Base-by-base conservation (phyloP, 2,113 vertebrate species). In the Pionites leucogaster region DNA sequence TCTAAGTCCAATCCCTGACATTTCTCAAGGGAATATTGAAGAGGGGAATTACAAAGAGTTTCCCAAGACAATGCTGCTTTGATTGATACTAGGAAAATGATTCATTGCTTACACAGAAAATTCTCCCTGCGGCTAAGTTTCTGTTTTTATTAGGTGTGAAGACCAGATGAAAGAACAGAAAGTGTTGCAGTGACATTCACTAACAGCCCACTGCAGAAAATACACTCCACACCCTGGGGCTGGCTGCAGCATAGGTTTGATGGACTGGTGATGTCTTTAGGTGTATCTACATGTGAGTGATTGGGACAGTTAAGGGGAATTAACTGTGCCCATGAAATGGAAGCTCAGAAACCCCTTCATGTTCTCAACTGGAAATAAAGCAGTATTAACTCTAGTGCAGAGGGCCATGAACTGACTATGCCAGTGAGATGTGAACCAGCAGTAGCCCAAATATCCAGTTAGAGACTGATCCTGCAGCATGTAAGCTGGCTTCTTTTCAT, bases 401-500 rank as follows among this genome's bases (percentile, higher is more conserved):
- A 75, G n/a, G 68, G 46, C 82, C 77, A 35, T 44, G 60, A 92
- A 42, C 27, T 82, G 35, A 63, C 39, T 42, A 67, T 35, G 59
- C 6, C n/a, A 67, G n/a, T 2, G 33, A 93, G 52, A 72, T 6
- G 9, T 65, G 82, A 91, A 77, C 10, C 74, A 82, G 69, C 35
- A 82, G 19, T 1, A 19, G 19, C 53, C 76, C 68, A 82, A 86
- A 95, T 82, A 52, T 76, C 72, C 75, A 79, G 42, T 49, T 31
- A 86, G 28, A 84, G 25, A 70, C 24, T 82, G n/a, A 72, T 84
- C 74, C 78, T 76, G 44, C 50, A 60, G 72, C 74, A 72, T 39
- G 65, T 96, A 62, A 84, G 16, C 27, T 85, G 57, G 78, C 71
- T 93, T 93, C 90, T 86, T 57, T 78, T 90, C 93, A 86, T 92